phyloP scores from a whole-genome alignment of 2,888 invertebrate genomes.

The Rhagophthalmus giganteus region DNA sequence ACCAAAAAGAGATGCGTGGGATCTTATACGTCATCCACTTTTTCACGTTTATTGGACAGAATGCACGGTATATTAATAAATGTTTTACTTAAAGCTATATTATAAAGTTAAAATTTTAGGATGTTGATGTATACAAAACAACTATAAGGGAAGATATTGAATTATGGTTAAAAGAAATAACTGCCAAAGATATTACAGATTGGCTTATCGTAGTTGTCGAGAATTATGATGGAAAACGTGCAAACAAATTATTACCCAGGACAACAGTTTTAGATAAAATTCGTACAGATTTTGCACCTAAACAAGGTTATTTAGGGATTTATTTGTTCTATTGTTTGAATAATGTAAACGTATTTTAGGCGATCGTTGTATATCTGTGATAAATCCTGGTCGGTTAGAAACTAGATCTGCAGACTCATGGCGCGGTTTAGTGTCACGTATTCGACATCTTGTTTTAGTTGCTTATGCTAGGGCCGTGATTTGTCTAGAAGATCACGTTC shows the following conservation, averaged over 20 bases:
- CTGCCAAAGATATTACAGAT: conserved; percentile 75
- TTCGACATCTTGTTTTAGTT: conserved; percentile 80
- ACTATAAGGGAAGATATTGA: conserved; percentile 88
- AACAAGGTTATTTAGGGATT: conserved; percentile 63
- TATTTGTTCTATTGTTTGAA: conserved; percentile 3
- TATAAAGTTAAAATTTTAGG: conserved; percentile 61
- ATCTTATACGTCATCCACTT: conserved; percentile 84
- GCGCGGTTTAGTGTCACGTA: conserved; percentile 79
- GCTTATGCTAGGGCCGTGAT: conserved; percentile 85
- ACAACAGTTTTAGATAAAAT: conserved; percentile 95
- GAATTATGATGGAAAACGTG: conserved; percentile 87
- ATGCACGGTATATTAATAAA: conserved; percentile 72
- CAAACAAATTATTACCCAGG: conserved; percentile 87
- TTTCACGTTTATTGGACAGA: conserved; percentile 95
- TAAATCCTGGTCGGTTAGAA: conserved; percentile 89
- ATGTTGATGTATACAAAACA: conserved; percentile 88
- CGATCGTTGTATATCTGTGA: conserved; percentile 83
- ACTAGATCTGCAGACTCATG: conserved; percentile 89
- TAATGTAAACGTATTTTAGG: conserved; percentile 42
- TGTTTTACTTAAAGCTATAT: neutral
- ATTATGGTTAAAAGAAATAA: conserved; percentile 80
- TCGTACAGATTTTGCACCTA: conserved; percentile 88
- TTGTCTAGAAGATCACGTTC: conserved; percentile 86
- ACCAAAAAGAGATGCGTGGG: conserved; percentile 73
- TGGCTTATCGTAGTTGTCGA: conserved; percentile 95